A percentile compares a stretch with the other conserved stretches of the same genome.
These are phyloP conservation scores for Scomberomorus guttatus DNA, from an alignment of 2,797 vertebrate genomes.

Conservation along the genomic window DNA sequence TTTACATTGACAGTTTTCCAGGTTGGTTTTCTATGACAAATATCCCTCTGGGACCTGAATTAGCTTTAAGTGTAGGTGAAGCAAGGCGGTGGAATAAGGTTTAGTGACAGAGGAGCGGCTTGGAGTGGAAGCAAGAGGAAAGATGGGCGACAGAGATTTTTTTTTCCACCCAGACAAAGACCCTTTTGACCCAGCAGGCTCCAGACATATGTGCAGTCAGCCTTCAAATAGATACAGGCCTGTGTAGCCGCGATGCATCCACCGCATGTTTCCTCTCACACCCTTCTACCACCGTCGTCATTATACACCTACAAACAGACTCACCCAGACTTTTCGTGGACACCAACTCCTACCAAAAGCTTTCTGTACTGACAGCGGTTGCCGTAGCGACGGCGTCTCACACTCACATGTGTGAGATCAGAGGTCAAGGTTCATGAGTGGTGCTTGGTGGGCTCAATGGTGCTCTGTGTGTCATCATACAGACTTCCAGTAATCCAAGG, in stretches of 20 bases:
- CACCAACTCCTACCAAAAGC: slow-evolving; percentile 38
- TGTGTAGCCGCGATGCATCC: slow-evolving; percentile 45
- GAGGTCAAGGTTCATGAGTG: slow-evolving; percentile 82
- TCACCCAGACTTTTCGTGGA: slow-evolving; percentile 42
- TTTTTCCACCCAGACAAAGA: slow-evolving; percentile 66
- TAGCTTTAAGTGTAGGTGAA: slow-evolving; percentile 51
- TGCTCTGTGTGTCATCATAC: slow-evolving; percentile 76
- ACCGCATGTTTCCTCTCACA: slow-evolving; percentile 62
- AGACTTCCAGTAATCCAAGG: slow-evolving; percentile 72
- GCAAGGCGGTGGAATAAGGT: slow-evolving; percentile 25
- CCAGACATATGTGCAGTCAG: slow-evolving; percentile 52
- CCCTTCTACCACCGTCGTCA: slow-evolving; percentile 57
- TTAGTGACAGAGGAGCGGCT: slow-evolving; percentile 43
- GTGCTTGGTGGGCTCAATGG: slow-evolving; percentile 78
- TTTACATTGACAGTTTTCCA: slow-evolving; percentile 16
- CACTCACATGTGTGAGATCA: slow-evolving; percentile 82
- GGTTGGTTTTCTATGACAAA: slow-evolving; percentile 34
- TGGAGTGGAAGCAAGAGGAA: slow-evolving; percentile 50
- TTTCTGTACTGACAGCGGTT: slow-evolving; percentile 66
- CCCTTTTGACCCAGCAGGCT: slow-evolving; percentile 68
- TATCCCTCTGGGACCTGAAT: slow-evolving; percentile 47
- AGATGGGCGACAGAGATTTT: slow-evolving; percentile 60
- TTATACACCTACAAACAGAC: slow-evolving; percentile 59
- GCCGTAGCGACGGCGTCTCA: slow-evolving; percentile 74
- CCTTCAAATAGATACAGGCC: slow-evolving; percentile 53